These are phyloP conservation scores for Mongoloraphidia duomilia DNA, from an alignment of 2,888 invertebrate species.

Conservation along the genomic window DNA sequence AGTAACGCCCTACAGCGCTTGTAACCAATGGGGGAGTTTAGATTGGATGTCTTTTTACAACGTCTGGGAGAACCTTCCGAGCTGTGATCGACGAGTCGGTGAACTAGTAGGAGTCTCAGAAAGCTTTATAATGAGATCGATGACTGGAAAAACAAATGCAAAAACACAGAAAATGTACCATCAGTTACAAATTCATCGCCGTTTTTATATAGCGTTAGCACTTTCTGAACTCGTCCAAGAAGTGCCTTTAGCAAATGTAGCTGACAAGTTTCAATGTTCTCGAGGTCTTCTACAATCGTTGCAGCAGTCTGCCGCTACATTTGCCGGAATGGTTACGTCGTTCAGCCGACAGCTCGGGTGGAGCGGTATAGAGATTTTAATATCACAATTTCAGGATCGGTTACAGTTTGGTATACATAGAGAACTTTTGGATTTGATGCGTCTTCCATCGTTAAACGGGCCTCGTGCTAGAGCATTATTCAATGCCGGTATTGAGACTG, in stretches of 20 bases:
- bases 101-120: slow-evolving; percentile 81
- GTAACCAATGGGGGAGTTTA: slow-evolving; percentile 60
- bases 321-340: slow-evolving; percentile 95
- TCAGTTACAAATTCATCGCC: slow-evolving; percentile 48
- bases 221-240: slow-evolving; percentile 89
- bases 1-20: slow-evolving; percentile 85
- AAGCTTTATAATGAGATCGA: slow-evolving; percentile 64
- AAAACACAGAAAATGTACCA: slow-evolving; percentile 30
- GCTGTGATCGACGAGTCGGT: slow-evolving; percentile 73
- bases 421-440: slow-evolving; percentile 83
- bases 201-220: slow-evolving; percentile 83
- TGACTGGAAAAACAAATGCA: slow-evolving; percentile 46
- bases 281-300: slow-evolving; percentile 86
- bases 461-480: slow-evolving; percentile 71
- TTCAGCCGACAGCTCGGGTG: slow-evolving; percentile 89
- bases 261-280: slow-evolving; percentile 71
- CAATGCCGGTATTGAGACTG: slow-evolving; percentile 62
- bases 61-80: slow-evolving; percentile 67
- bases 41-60: slow-evolving; percentile 72
- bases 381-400: slow-evolving; percentile 87
- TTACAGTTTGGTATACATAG: slow-evolving; percentile 87
- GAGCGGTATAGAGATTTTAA: slow-evolving; percentile 75
- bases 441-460: slow-evolving; percentile 68
- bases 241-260: slow-evolving; percentile 62
- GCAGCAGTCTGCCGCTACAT: slow-evolving; percentile 88